phyloP scores from a whole-genome alignment of 2,888 invertebrate genomes.

The Steinernema carpocapsae region DNA sequence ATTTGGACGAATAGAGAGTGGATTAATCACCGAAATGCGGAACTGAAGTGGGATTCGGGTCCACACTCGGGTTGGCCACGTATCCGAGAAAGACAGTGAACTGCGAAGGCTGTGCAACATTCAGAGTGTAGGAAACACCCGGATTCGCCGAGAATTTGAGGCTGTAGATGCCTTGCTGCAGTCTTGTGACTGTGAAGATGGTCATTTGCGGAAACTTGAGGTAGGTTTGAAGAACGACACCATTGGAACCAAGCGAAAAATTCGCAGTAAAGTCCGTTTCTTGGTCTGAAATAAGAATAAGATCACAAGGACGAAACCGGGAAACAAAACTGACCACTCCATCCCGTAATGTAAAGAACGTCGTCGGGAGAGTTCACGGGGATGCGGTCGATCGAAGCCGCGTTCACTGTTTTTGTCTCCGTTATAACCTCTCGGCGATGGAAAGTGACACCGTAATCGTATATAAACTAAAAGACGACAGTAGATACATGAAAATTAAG shows the following conservation, averaged over 20 bases:
- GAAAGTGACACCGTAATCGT: conserved; percentile 15
- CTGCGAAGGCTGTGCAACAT: conserved; percentile 33
- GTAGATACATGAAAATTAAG: too few species aligned
- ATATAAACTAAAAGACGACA: not conserved
- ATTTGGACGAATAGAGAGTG: too few species aligned
- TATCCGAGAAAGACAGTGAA: conserved; percentile 32
- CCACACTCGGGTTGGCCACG: conserved; percentile 13
- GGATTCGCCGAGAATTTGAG: not conserved
- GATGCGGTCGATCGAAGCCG: not conserved
- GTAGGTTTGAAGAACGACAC: not conserved
- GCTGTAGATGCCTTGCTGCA: conserved; percentile 15
- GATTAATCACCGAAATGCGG: not conserved
- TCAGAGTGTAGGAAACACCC: conserved; percentile 10
- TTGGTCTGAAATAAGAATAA: not conserved
- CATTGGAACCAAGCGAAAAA: not conserved
- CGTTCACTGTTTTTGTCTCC: not conserved
- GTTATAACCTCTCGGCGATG: conserved; percentile 10
- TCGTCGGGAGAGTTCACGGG: not conserved
- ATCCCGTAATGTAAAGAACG: conserved; percentile 12
- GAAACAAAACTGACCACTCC: not conserved
- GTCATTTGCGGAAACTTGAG: conserved; percentile 16
- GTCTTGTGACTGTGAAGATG: not conserved
- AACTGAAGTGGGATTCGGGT: not conserved
- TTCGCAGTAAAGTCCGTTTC: not conserved
- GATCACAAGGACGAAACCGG: too few species aligned